Percentiles rank a stretch among this genome's conserved stretches.
These are phyloP conservation scores for Camponotus floridanus DNA, from an alignment of 1,140 invertebrate genomes.

Conservation along the genomic window DNA sequence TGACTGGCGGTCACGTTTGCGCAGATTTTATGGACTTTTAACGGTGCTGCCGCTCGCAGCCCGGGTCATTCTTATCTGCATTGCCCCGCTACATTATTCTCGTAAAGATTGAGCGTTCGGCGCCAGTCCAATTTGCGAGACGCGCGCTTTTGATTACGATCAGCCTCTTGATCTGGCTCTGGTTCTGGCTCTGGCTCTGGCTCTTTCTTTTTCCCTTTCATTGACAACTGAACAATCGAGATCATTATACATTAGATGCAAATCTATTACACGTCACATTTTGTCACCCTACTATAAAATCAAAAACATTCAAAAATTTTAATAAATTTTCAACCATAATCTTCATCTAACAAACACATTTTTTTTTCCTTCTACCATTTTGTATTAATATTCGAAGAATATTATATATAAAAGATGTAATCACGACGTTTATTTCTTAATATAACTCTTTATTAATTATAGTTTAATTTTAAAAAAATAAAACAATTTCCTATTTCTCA, in stretches of 20 bases:
- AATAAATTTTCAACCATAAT: no score
- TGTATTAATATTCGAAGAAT: not conserved
- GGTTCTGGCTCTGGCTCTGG: not conserved
- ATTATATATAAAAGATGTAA: no score
- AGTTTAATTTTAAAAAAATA: not conserved
- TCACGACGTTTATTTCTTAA: not conserved
- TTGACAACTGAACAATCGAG: not conserved
- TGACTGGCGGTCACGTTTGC: slow-evolving; percentile 53
- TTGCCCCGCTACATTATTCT: slow-evolving; percentile 30
- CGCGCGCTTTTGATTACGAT: slow-evolving; percentile 35
- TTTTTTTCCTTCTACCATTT: not conserved
- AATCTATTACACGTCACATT: not conserved
- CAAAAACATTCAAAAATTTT: not conserved
- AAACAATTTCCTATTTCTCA: not conserved
- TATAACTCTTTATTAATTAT: not conserved
- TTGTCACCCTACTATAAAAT: not conserved
- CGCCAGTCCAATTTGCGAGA: slow-evolving; percentile 65
- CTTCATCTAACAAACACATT: not conserved
- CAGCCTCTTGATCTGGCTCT: not conserved
- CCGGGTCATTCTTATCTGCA: slow-evolving; percentile 54
- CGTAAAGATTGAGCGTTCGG: slow-evolving; percentile 56
- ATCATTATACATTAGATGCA: not conserved
- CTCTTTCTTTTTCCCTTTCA: no score
- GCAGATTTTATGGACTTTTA: slow-evolving; percentile 66
- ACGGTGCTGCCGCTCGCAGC: slow-evolving; percentile 38